Evolutionary conservation across 2,113 vertebrate species (phyloP).

Genomic region (Parotia lawesii): DNA sequence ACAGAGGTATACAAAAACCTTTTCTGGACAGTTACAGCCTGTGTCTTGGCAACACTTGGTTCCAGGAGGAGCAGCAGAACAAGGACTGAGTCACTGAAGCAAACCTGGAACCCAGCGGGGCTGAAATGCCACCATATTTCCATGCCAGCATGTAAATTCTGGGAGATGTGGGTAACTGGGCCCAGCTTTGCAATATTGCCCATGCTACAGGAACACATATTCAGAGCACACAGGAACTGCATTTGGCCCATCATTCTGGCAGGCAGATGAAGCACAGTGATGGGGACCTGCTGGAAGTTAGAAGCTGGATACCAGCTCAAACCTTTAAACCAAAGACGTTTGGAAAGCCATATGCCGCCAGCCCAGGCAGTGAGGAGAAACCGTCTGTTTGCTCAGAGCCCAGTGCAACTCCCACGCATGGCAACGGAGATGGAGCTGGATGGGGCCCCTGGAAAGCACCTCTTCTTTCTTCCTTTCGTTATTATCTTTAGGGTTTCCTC

Average conservation of each 20-base stretch:
- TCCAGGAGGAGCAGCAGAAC: not conserved
- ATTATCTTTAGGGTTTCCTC: not conserved
- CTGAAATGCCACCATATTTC: not conserved
- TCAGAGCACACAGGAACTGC: not conserved
- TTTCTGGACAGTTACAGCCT: not conserved
- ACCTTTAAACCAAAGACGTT: slow-evolving; percentile 9
- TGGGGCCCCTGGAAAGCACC: not conserved
- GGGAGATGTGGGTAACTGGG: not conserved
- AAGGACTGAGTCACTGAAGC: not conserved
- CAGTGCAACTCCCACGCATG: not conserved
- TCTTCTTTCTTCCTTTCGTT: not conserved
- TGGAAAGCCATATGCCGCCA: not conserved
- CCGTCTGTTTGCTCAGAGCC: slow-evolving; percentile 34
- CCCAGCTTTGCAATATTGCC: not conserved
- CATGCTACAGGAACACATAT: accelerated
- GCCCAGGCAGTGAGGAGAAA: slow-evolving; percentile 14
- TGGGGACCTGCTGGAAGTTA: slow-evolving; percentile 17
- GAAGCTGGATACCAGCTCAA: slow-evolving; percentile 10
- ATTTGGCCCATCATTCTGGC: slow-evolving; percentile 29
- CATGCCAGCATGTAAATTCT: not conserved
- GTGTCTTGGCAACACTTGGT: not conserved
- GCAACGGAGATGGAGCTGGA: not conserved
- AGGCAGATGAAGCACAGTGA: not conserved
- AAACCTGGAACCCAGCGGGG: not conserved
- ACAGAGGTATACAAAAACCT: not conserved